A percentile compares a stretch with the other conserved stretches of the same genome.
Conservation (phyloP, 2,797 vertebrate species). For the Myripristis jacobus region DNA sequence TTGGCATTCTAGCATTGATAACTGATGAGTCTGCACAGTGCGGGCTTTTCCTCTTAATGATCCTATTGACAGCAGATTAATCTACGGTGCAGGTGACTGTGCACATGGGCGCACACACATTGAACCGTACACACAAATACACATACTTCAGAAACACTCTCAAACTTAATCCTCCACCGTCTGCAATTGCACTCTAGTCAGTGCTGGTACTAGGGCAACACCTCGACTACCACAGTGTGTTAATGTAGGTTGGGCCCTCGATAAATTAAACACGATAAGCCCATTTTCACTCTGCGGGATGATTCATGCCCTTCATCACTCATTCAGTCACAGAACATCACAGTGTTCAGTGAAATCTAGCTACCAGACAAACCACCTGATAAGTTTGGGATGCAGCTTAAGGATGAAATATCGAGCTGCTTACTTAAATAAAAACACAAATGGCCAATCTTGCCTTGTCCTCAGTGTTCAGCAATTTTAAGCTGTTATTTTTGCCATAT, state of each 20-base stretch:
- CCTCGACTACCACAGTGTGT: conserved; percentile 3
- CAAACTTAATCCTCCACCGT: neutral
- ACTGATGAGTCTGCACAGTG: conserved; percentile 62
- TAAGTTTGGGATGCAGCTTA: neutral
- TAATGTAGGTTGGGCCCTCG: neutral
- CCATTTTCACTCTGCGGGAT: conserved; percentile 5
- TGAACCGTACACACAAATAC: neutral
- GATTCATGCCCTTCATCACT: conserved; percentile 17
- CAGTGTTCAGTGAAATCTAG: neutral
- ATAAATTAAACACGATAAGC: conserved; percentile 18
- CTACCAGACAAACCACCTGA: neutral
- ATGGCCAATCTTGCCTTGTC: neutral
- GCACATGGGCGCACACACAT: neutral
- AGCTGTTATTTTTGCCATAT: neutral
- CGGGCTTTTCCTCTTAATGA: conserved; percentile 39
- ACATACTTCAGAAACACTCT: neutral
- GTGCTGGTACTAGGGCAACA: neutral
- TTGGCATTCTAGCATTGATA: conserved; percentile 23
- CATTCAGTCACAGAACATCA: conserved; percentile 18
- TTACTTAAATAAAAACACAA: neutral
- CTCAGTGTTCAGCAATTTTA: neutral
- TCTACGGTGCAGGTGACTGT: neutral
- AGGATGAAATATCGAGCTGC: neutral
- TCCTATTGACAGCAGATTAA: conserved; percentile 31
- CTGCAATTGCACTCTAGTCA: neutral